Evolutionary conservation across 2,888 invertebrate genomes (phyloP), one percentile per base, ranked within the genome.

Genomic region (Caenorhabditis afra): DNA sequence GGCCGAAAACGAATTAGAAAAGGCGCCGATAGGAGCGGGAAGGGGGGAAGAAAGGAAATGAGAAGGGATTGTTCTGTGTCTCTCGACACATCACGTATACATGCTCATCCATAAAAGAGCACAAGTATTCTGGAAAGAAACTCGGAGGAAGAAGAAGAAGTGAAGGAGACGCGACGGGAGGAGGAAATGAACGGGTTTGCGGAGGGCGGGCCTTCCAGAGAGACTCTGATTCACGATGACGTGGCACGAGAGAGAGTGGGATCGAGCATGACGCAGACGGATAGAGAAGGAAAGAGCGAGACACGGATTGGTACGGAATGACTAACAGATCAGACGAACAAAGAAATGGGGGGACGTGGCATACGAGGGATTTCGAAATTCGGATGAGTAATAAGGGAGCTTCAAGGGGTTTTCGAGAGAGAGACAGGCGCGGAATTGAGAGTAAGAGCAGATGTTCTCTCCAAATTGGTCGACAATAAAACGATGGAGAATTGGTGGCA

Each of bases 31-130:
- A 37, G 44, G 55, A n/a, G 1, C 16, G 52, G 52, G 49, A 39
- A 16, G 22, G 45, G 16, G 29, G 8, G 11, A 50, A 55, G 22
- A 55, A 39, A 41, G n/a, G 39, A 49, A 16, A 58, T 8, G 53
- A 37, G 44, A 12, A n/a, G 2, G 39, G 59, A 53, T 37, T 59
- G 23, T 1, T 47, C 49, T 16, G 16, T 12, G 20, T 22, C 47
- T 64, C 23, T 37, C 45, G 16, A 71, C 59, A 52, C 65, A 65
- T 73, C 64, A 73, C 73, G 62, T 58, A 73, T 59, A 74, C 74
- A 74, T 74, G 71, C 71, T 71, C 71, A 71, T 71, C 71, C 71
- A 71, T 71, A 71, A 71, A 62, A 71, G 71, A 71, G 71, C 71
- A 71, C 68, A 53, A 70, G 70, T 70, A 70, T 70, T 70, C 47